A percentile compares a stretch with the other conserved stretches of the same genome.
Evolutionary conservation across 2,113 vertebrate genomes (phyloP).

Genomic region (Melanocharis versteri): DNA sequence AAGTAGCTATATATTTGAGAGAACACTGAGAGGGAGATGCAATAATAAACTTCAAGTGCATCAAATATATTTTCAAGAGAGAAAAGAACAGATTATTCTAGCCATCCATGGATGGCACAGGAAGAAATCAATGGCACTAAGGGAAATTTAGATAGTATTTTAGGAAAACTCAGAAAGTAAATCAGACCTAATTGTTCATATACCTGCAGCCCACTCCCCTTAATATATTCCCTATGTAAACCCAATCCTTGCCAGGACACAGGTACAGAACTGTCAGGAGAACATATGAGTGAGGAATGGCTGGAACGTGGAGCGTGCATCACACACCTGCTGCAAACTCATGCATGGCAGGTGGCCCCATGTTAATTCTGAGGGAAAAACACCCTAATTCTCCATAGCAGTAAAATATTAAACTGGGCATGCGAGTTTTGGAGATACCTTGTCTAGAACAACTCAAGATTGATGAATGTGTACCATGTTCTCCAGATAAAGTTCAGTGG

Average conservation of each 20-base stretch:
- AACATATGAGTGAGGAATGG: neutral
- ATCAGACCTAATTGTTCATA: neutral
- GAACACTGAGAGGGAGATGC: neutral
- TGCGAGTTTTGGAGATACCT: neutral
- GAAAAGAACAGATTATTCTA: neutral
- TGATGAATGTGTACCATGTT: neutral
- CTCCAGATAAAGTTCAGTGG: neutral
- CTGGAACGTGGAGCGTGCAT: neutral
- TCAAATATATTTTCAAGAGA: neutral
- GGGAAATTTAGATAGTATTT: neutral
- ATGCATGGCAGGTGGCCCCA: neutral
- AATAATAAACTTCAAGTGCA: neutral
- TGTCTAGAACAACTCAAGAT: neutral
- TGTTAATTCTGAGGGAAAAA: neutral
- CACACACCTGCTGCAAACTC: neutral
- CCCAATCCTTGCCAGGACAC: neutral
- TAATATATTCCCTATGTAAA: neutral
- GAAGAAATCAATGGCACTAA: neutral
- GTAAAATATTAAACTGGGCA: neutral
- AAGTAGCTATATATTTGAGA: neutral
- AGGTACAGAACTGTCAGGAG: neutral
- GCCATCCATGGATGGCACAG: neutral
- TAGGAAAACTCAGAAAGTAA: neutral
- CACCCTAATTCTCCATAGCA: neutral
- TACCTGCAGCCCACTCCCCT: neutral